These are phyloP conservation scores for Epinephelus fuscoguttatus DNA, from an alignment of 2,113 vertebrate species.

Conservation along the genomic window DNA sequence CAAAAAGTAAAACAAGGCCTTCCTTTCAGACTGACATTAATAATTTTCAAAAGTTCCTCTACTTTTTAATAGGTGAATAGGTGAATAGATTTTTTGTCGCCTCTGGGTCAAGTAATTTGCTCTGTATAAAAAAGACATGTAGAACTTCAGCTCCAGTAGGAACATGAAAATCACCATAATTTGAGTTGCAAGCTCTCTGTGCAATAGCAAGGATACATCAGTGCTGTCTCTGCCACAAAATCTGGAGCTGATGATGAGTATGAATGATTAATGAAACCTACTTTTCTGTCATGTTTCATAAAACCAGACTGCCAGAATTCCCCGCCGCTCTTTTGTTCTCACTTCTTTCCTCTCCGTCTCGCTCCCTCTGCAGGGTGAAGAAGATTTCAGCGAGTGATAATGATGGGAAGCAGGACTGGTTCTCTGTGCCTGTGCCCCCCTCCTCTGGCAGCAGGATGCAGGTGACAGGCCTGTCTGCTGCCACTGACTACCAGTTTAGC, in stretches of 20 bases:
- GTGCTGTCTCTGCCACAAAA: slow-evolving; percentile 54
- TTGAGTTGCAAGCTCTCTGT: slow-evolving; percentile 50
- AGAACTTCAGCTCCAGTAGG: slow-evolving; percentile 26
- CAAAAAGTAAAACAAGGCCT: background rate
- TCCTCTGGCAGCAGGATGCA: slow-evolving; percentile 82
- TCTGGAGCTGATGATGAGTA: slow-evolving; percentile 62
- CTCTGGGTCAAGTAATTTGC: slow-evolving; percentile 48
- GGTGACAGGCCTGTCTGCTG: slow-evolving; percentile 88
- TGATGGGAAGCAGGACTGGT: slow-evolving; percentile 88
- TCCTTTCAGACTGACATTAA: slow-evolving; percentile 25
- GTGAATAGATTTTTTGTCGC: slow-evolving; percentile 6
- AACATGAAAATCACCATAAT: slow-evolving; percentile 64
- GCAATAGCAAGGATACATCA: slow-evolving; percentile 45
- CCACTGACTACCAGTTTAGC: slow-evolving; percentile 93
- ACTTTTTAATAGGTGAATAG: slow-evolving; percentile 34
- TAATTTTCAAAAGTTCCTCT: slow-evolving; percentile 30
- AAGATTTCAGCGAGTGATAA: slow-evolving; percentile 72
- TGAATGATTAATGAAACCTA: slow-evolving; percentile 81
- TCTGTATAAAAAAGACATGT: slow-evolving; percentile 28
- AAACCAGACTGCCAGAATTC: slow-evolving; percentile 56
- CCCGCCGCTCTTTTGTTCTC: slow-evolving; percentile 66
- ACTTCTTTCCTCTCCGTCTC: slow-evolving; percentile 31
- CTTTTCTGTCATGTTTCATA: slow-evolving; percentile 80
- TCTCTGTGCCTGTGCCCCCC: slow-evolving; percentile 84
- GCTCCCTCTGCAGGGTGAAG: slow-evolving; percentile 85